A percentile compares a stretch with the other conserved stretches of the same genome.
phyloP scores from a whole-genome alignment of 2,888 invertebrate genomes.

The Mythimna ferrago region DNA sequence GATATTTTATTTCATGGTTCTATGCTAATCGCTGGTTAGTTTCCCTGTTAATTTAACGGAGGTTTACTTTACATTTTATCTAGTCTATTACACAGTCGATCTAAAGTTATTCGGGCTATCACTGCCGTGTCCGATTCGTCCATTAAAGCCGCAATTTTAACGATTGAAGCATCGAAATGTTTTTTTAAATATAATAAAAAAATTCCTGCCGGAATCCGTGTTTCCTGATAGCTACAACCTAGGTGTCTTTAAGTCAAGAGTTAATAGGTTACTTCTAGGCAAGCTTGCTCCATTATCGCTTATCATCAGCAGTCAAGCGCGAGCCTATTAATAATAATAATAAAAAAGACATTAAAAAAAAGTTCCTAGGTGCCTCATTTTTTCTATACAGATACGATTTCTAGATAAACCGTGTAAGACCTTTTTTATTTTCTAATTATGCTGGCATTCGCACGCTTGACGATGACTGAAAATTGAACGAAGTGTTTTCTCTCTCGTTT shows the following conservation, averaged over 20 bases:
- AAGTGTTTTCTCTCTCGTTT: slow-evolving; percentile 58
- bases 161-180: slow-evolving; percentile 36
- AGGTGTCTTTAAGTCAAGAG: no score
- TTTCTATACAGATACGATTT: slow-evolving; percentile 31
- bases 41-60: slow-evolving; percentile 51
- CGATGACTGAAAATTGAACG: slow-evolving; percentile 50
- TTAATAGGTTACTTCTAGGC: no score
- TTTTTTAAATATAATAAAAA: slow-evolving; percentile 18
- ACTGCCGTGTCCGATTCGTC: slow-evolving; percentile 39
- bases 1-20: slow-evolving; percentile 49
- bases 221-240: no score
- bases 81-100: slow-evolving; percentile 42
- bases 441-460: slow-evolving; percentile 54
- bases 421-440: slow-evolving; percentile 59
- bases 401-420: slow-evolving; percentile 47
- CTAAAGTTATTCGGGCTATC: slow-evolving; percentile 26
- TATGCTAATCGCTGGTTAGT: slow-evolving; percentile 31
- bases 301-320: no score
- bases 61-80: slow-evolving; percentile 46
- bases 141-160: slow-evolving; percentile 40
- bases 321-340: no score
- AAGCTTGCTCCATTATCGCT: no score
- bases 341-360: neutral
- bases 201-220: neutral
- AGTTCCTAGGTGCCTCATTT: slow-evolving; percentile 17